Conservation (phyloP, 1,140 invertebrate species). For the Brachionus plicatilis region DNA sequence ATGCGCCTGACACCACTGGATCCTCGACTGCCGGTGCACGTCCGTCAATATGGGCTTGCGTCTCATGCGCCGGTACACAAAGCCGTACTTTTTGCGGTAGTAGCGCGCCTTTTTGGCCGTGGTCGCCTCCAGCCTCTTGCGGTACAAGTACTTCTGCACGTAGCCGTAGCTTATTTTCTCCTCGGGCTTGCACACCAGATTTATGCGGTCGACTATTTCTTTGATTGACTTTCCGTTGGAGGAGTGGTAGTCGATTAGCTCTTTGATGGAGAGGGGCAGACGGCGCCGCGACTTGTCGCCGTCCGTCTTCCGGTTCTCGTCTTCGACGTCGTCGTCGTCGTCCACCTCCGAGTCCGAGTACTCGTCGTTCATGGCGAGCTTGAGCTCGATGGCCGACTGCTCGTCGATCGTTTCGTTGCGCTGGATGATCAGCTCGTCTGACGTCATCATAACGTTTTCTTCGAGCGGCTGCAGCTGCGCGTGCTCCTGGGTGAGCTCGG, state of each 20-base stretch:
- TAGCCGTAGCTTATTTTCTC: conserved; percentile 39
- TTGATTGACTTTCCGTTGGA: conserved; percentile 36
- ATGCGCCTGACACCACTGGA: conserved; percentile 34
- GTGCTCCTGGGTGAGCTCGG: background rate
- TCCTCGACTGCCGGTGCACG: background rate
- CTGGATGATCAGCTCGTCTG: conserved; percentile 11
- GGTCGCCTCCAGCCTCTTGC: conserved; percentile 22
- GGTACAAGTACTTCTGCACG: conserved; percentile 34
- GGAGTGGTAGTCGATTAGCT: conserved; percentile 28
- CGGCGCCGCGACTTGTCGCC: conserved; percentile 3
- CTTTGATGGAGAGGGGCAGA: conserved; percentile 25
- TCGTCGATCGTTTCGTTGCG: conserved; percentile 3
- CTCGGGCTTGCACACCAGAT: conserved; percentile 22
- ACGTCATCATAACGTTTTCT: background rate
- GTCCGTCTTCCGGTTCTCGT: background rate
- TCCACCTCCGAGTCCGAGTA: background rate
- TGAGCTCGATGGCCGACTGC: background rate
- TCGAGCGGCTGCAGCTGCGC: background rate
- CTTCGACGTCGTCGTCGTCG: conserved; percentile 3
- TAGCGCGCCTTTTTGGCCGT: conserved; percentile 33
- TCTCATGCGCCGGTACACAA: conserved; percentile 28
- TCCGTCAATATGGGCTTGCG: conserved; percentile 32
- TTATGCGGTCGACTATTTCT: conserved; percentile 34
- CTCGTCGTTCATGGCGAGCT: background rate
- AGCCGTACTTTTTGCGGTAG: conserved; percentile 35